A percentile compares a stretch with the other conserved stretches of the same genome.
phyloP scores from a whole-genome alignment of 2,888 invertebrate genomes.

The Reticulitermes lucifugus region DNA sequence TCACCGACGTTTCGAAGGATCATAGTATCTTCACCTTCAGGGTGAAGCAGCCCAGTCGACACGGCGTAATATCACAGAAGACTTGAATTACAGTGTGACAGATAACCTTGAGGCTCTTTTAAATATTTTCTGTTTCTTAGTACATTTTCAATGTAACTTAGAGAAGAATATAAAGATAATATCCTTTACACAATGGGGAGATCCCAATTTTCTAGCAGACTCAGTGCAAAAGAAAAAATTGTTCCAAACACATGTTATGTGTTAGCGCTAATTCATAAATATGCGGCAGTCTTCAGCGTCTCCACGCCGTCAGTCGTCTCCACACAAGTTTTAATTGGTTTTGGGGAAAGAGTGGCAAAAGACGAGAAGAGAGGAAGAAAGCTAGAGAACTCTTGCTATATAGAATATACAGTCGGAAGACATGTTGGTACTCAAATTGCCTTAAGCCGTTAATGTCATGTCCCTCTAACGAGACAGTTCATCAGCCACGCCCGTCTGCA shows the following conservation, averaged over 20 bases:
- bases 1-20: no score
- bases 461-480: background rate
- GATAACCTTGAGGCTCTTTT: no score
- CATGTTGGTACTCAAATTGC: conserved; percentile 12
- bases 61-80: no score
- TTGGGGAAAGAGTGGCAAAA: background rate
- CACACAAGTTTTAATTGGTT: conserved; percentile 5
- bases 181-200: background rate
- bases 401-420: background rate
- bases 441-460: conserved; percentile 1
- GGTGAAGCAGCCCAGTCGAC: no score
- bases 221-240: background rate
- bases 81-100: no score
- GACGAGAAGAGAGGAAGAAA: background rate
- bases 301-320: background rate
- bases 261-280: background rate
- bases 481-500: background rate
- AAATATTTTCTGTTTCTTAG: no score
- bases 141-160: no score
- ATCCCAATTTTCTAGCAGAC: background rate
- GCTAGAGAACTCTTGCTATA: background rate
- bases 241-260: background rate
- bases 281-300: background rate
- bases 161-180: no score
- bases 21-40: no score